phyloP scores from a whole-genome alignment of 2,888 invertebrate genomes.

The Bedellia somnulentella region DNA sequence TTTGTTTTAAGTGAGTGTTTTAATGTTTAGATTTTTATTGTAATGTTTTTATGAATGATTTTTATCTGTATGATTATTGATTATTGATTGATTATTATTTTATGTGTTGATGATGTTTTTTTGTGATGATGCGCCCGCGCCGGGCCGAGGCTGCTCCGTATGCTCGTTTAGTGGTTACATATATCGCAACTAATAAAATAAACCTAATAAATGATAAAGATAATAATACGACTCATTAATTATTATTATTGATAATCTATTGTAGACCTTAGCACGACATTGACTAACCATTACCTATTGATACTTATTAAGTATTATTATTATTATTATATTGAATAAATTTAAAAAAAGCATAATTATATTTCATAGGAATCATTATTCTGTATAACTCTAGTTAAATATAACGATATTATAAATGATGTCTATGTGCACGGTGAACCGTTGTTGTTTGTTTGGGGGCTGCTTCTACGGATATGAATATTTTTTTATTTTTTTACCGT shows the following conservation, averaged over 20 bases:
- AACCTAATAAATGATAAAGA: slow-evolving; percentile 43
- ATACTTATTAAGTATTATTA: slow-evolving; percentile 63
- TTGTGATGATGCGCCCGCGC: slow-evolving; percentile 49
- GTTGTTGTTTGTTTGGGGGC: slow-evolving; percentile 45
- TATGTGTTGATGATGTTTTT: slow-evolving; percentile 61
- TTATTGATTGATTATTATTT: slow-evolving; percentile 55
- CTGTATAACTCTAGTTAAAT: slow-evolving; percentile 64
- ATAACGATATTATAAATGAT: slow-evolving; percentile 53
- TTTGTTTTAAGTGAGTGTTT: slow-evolving; percentile 60
- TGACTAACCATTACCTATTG: slow-evolving; percentile 61
- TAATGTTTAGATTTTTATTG: slow-evolving; percentile 63
- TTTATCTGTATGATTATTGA: slow-evolving; percentile 61
- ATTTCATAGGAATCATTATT: slow-evolving; percentile 64
- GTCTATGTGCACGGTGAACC: slow-evolving; percentile 35
- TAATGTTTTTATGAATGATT: slow-evolving; percentile 63
- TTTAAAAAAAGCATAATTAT: slow-evolving; percentile 63
- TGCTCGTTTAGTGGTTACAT: slow-evolving; percentile 47
- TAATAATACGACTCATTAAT: slow-evolving; percentile 58
- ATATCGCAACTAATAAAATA: slow-evolving; percentile 47
- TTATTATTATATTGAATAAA: slow-evolving; percentile 60
- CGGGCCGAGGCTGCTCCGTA: slow-evolving; percentile 51
- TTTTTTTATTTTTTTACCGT: slow-evolving; percentile 63
- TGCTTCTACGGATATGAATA: slow-evolving; percentile 54
- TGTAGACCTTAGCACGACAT: slow-evolving; percentile 56
- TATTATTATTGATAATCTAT: slow-evolving; percentile 38